A percentile compares a stretch with the other conserved stretches of the same genome.
Conservation (phyloP, 2,797 vertebrate genomes). For the Muraenolepis orangiensis region DNA sequence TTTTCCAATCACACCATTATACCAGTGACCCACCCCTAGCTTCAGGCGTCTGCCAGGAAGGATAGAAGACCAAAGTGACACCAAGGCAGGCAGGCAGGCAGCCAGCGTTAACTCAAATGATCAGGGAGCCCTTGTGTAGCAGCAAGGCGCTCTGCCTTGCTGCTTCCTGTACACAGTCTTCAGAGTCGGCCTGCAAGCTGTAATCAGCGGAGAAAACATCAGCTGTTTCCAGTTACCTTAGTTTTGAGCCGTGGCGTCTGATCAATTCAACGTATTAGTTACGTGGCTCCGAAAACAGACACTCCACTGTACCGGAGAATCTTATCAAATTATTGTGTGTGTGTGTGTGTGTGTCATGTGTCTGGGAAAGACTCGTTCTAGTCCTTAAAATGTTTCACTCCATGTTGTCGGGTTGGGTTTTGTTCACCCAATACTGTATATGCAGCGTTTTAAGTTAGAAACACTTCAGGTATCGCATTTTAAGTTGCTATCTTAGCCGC, state of each 20-base stretch:
- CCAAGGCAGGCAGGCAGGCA: not conserved
- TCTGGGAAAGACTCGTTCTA: slow-evolving; percentile 39
- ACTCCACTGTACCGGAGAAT: slow-evolving; percentile 48
- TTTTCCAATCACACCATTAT: not conserved
- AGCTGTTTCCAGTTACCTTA: slow-evolving; percentile 72
- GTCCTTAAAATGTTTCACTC: slow-evolving; percentile 15
- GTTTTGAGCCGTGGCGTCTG: slow-evolving; percentile 64
- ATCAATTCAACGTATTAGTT: slow-evolving; percentile 57
- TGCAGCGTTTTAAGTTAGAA: too few species aligned
- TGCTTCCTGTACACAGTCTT: slow-evolving; percentile 12
- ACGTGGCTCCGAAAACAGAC: too few species aligned
- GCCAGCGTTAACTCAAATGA: not conserved
- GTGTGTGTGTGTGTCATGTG: slow-evolving; percentile 69
- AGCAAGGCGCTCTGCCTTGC: not conserved
- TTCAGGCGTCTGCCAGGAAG: not conserved
- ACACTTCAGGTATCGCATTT: too few species aligned
- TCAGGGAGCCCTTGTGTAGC: not conserved
- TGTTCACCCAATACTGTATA: not conserved
- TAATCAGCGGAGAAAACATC: slow-evolving; percentile 70
- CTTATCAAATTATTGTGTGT: slow-evolving; percentile 65
- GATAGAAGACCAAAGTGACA: not conserved
- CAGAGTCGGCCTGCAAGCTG: slow-evolving; percentile 24
- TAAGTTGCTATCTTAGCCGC: too few species aligned
- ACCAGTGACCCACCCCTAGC: not conserved
- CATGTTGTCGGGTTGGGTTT: not conserved